Conservation (phyloP, 1,140 invertebrate species). For the Pseudomyrmex sp. region DNA sequence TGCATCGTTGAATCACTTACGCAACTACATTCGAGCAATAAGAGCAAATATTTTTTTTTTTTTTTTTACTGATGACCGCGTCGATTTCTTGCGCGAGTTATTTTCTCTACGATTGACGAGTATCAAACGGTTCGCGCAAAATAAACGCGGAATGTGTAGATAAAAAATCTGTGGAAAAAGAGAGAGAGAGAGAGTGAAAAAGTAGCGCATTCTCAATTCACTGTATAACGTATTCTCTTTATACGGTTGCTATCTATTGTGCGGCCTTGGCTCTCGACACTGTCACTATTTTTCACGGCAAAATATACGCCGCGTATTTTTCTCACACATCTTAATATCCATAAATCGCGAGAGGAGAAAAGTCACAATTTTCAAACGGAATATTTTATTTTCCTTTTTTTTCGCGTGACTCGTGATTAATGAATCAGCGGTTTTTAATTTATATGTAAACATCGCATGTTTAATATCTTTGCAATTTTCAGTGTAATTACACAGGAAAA, state of each 20-base stretch:
- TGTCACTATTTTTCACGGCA: neutral
- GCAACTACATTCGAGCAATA: slow-evolving; percentile 17
- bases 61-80: neutral
- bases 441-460: neutral
- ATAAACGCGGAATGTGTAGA: neutral
- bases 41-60: neutral
- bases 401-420: neutral
- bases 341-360: neutral
- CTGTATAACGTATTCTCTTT: slow-evolving; percentile 31
- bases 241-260: neutral
- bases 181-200: slow-evolving; percentile 1
- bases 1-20: slow-evolving; percentile 5
- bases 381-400: neutral
- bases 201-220: slow-evolving; percentile 18
- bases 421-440: neutral
- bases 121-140: neutral
- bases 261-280: neutral
- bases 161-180: slow-evolving; percentile 20
- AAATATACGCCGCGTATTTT: neutral
- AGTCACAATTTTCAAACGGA: neutral
- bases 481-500: neutral
- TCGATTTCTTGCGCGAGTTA: neutral
- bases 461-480: slow-evolving; percentile 5
- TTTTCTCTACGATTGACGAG: neutral
- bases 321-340: neutral